phyloP scores from a whole-genome alignment of 2,113 vertebrate genomes.

The Lophius piscatorius region DNA sequence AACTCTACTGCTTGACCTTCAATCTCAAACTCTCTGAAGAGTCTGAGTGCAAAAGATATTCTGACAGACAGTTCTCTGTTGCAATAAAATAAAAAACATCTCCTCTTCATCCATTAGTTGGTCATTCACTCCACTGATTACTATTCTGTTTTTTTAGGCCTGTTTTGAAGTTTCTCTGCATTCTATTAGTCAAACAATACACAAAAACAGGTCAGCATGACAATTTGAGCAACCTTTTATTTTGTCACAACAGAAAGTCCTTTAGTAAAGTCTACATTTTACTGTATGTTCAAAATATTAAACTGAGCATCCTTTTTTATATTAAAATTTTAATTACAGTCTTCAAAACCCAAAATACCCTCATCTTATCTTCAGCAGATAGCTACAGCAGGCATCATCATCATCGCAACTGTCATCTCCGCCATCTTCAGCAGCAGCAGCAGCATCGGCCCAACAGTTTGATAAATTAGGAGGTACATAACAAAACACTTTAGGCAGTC shows the following conservation, averaged over 20 bases:
- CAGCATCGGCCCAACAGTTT: conserved; percentile 23
- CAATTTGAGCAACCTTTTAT: background rate
- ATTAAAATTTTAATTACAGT: conserved; percentile 13
- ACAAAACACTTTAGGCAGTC: conserved; percentile 47
- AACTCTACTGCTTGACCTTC: too few relatives aligned
- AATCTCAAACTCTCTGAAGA: too few relatives aligned
- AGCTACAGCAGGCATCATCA: conserved; percentile 12
- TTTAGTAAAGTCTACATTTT: conserved; percentile 36
- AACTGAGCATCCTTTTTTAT: conserved; percentile 30
- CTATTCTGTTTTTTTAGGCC: too few relatives aligned
- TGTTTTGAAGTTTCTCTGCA: too few relatives aligned
- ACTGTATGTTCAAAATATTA: conserved; percentile 35
- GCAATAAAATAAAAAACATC: too few relatives aligned
- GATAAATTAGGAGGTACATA: conserved; percentile 48
- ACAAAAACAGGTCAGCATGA: background rate
- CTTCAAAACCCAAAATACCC: conserved; percentile 5
- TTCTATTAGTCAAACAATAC: too few relatives aligned
- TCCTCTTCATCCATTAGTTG: too few relatives aligned
- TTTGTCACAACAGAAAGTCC: conserved; percentile 12
- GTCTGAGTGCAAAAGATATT: too few relatives aligned
- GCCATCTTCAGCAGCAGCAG: conserved; percentile 34
- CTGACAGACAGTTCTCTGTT: too few relatives aligned
- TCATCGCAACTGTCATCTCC: conserved; percentile 5
- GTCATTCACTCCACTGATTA: too few relatives aligned
- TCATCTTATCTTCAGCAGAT: conserved; percentile 1